Evolutionary conservation across 1,140 invertebrate species (phyloP).

Genomic region (Caerostris extrusa): DNA sequence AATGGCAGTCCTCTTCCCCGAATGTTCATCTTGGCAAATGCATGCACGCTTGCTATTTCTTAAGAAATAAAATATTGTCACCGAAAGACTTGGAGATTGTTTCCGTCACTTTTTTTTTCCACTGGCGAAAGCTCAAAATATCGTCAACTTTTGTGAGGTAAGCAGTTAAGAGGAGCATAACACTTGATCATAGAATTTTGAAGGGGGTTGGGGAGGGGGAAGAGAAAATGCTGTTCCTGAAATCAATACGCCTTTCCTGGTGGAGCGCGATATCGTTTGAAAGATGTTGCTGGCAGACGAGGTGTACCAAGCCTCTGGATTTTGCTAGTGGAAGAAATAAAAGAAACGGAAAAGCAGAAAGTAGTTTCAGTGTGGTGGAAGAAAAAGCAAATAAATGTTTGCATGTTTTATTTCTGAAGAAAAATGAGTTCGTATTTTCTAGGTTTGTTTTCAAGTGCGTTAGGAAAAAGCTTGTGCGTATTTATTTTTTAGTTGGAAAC

Average conservation of each 20-base stretch:
- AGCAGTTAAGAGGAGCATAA: slow-evolving; percentile 16
- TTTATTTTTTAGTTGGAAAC: too few species aligned
- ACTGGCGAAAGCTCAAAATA: neutral
- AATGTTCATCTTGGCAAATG: neutral
- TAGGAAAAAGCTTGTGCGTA: too few species aligned
- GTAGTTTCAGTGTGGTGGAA: too few species aligned
- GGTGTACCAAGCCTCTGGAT: neutral
- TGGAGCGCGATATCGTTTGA: neutral
- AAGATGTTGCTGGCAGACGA: neutral
- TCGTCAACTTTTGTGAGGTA: neutral
- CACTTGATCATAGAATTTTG: slow-evolving; percentile 15
- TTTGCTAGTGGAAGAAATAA: neutral
- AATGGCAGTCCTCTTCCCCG: neutral
- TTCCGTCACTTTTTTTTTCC: neutral
- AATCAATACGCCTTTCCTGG: neutral
- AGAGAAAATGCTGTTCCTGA: neutral
- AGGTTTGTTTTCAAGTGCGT: too few species aligned
- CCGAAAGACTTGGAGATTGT: neutral
- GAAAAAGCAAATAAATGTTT: too few species aligned
- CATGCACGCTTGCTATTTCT: neutral
- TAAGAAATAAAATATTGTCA: neutral
- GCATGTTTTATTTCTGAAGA: too few species aligned
- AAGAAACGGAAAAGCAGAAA: neutral
- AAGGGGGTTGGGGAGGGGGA: neutral
- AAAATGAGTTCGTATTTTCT: too few species aligned